Evolutionary conservation across 1,140 invertebrate species (phyloP).

Genomic region (Hetaerina americana): DNA sequence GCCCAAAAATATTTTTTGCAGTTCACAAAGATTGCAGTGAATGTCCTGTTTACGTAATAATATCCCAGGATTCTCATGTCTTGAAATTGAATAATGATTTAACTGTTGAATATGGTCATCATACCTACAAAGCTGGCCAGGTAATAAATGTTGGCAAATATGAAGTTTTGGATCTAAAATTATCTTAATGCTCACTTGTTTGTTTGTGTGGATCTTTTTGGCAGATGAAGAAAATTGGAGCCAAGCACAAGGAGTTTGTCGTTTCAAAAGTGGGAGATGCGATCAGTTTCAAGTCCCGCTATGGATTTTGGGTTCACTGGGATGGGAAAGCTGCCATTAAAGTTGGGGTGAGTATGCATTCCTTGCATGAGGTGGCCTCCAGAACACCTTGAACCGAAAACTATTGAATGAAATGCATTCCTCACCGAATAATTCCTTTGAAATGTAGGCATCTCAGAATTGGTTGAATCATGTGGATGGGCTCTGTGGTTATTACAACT

Average conservation of each 20-base stretch:
- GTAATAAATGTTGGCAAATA: too few relatives aligned
- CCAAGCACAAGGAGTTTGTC: conserved; percentile 41
- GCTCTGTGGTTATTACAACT: conserved; percentile 63
- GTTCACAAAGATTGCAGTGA: conserved; percentile 50
- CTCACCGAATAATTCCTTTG: too few relatives aligned
- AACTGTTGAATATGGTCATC: conserved; percentile 49
- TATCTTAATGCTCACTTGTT: too few relatives aligned
- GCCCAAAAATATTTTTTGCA: conserved; percentile 25
- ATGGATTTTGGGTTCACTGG: conserved; percentile 59
- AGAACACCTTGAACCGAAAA: too few relatives aligned
- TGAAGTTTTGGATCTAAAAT: too few relatives aligned
- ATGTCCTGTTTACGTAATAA: conserved; percentile 41
- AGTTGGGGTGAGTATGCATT: conserved; percentile 39
- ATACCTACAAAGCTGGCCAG: conserved; percentile 48
- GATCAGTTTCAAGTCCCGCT: conserved; percentile 48
- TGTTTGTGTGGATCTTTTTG: too few relatives aligned
- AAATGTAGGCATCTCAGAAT: conserved; percentile 31
- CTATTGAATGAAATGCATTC: too few relatives aligned
- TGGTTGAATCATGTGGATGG: conserved; percentile 51
- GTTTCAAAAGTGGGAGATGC: conserved; percentile 52
- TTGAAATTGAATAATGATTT: conserved; percentile 48
- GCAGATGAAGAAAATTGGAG: conserved; percentile 41
- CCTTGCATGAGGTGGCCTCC: too few relatives aligned
- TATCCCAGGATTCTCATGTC: conserved; percentile 39
- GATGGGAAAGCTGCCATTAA: conserved; percentile 52